phyloP scores from a whole-genome alignment of 1,140 invertebrate genomes.

The Drosophila tropicalis region DNA sequence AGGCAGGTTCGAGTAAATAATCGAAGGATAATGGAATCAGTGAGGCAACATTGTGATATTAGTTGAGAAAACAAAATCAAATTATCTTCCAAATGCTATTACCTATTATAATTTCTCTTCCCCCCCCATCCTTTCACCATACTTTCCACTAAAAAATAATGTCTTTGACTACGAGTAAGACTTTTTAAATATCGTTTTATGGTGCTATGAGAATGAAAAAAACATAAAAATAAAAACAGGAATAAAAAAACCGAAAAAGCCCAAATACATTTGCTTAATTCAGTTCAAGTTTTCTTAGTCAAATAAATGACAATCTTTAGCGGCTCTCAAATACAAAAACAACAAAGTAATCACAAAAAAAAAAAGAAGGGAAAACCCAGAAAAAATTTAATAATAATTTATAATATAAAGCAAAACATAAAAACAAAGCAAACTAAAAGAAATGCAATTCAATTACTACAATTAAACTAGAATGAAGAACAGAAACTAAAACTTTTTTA shows the following conservation, averaged over 20 bases:
- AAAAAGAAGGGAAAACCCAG: background rate
- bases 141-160: background rate
- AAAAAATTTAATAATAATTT: too few relatives aligned
- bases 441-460: slow-evolving; percentile 13
- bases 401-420: slow-evolving; percentile 18
- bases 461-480: slow-evolving; percentile 1
- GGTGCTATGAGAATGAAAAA: slow-evolving; percentile 3
- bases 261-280: slow-evolving; percentile 32
- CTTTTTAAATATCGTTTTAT: slow-evolving; percentile 9
- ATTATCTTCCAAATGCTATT: slow-evolving; percentile 74
- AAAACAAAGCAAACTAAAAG: slow-evolving; percentile 22
- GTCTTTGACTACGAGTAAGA: background rate
- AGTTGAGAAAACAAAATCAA: slow-evolving; percentile 77
- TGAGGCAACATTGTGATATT: slow-evolving; percentile 80
- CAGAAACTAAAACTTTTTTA: slow-evolving; percentile 1
- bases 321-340: slow-evolving; percentile 30
- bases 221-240: background rate
- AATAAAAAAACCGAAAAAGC: background rate
- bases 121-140: background rate
- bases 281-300: slow-evolving; percentile 41
- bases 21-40: slow-evolving; percentile 54
- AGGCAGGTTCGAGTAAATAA: slow-evolving; percentile 6
- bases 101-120: slow-evolving; percentile 40
- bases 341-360: slow-evolving; percentile 5
- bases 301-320: slow-evolving; percentile 68